These are phyloP conservation scores for Pterois miles DNA, from an alignment of 2,797 vertebrate genomes.

Conservation along the genomic window DNA sequence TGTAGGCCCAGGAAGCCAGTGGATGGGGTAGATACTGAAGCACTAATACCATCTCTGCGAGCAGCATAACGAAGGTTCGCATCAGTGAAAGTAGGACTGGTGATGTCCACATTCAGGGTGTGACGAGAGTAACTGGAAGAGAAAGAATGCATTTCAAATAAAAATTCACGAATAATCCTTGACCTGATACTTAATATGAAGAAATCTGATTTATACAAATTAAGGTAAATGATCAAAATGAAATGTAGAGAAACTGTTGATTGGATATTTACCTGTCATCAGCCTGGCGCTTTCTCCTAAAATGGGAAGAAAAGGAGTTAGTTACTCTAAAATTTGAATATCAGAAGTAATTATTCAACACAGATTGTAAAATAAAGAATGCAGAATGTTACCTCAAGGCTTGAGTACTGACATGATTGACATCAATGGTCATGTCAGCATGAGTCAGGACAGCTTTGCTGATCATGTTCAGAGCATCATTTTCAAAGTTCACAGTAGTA, in stretches of 20 bases:
- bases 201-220: background rate
- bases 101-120: conserved; percentile 78
- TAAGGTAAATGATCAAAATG: background rate
- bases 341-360: background rate
- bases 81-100: conserved; percentile 78
- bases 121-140: conserved; percentile 63
- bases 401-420: conserved; percentile 74
- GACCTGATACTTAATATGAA: background rate
- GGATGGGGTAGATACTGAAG: conserved; percentile 71
- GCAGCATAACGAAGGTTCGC: conserved; percentile 70
- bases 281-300: conserved; percentile 52
- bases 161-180: background rate
- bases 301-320: conserved; percentile 21
- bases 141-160: conserved; percentile 14
- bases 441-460: conserved; percentile 83
- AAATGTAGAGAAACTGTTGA: background rate
- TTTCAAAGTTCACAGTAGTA: conserved; percentile 74
- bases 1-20: conserved; percentile 84
- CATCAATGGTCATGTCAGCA: conserved; percentile 84
- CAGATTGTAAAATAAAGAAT: conserved; percentile 1
- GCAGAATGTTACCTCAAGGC: conserved; percentile 69
- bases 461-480: conserved; percentile 64
- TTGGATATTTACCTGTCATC: conserved; percentile 53
- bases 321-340: background rate
- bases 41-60: conserved; percentile 58